Conservation (phyloP, 2,888 invertebrate species). For the Piscicola geometra region DNA sequence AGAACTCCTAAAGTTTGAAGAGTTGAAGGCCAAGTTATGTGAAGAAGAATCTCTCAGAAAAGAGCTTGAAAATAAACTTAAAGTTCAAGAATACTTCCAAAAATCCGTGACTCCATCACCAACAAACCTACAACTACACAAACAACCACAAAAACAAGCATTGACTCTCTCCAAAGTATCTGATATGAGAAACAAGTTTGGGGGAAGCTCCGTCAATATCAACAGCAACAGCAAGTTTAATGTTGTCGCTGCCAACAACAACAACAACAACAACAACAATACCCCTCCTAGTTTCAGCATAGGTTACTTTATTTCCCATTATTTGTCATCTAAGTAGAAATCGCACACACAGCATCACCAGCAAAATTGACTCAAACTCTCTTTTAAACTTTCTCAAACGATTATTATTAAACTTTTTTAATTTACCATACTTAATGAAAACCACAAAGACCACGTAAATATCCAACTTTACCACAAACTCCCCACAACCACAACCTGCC, state of each 20-base stretch:
- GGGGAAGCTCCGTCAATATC: background rate
- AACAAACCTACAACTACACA: background rate
- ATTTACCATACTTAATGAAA: no score
- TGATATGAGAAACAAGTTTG: constrained; percentile 38
- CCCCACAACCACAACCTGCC: no score
- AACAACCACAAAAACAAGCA: constrained; percentile 22
- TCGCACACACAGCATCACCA: no score
- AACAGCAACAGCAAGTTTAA: background rate
- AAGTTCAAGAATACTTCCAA: constrained; percentile 5
- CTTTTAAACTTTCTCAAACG: no score
- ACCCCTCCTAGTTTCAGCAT: no score
- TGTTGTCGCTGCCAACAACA: no score
- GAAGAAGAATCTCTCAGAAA: constrained; percentile 25
- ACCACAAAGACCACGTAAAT: no score
- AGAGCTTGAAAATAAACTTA: constrained; percentile 27
- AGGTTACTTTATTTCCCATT: no score
- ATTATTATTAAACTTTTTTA: no score
- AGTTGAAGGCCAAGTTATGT: constrained; percentile 12
- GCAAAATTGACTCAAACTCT: no score
- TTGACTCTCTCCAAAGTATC: constrained; percentile 32
- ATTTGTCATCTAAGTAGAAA: no score
- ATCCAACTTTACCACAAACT: no score
- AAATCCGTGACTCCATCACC: background rate
- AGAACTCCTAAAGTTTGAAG: background rate
- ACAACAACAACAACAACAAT: background rate